phyloP scores from a whole-genome alignment of 1,140 invertebrate genomes.

The Drosophila ogumai region DNA sequence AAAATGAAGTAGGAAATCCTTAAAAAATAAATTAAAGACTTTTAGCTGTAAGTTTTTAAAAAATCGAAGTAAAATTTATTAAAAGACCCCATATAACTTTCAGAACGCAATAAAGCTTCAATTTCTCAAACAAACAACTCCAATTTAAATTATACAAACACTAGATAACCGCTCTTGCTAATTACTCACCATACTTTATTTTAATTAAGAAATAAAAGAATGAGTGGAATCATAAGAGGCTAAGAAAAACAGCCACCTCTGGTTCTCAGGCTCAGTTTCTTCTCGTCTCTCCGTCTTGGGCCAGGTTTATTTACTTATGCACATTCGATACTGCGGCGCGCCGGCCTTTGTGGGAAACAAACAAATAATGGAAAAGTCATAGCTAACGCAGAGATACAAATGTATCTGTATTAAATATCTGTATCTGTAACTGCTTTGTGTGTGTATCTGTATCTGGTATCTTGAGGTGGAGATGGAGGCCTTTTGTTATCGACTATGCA shows the following conservation, averaged over 20 bases:
- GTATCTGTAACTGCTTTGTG: conserved; percentile 5
- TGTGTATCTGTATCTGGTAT: conserved; percentile 29
- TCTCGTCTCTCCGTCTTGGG: neutral
- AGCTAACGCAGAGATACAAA: conserved; percentile 22
- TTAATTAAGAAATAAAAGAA: neutral
- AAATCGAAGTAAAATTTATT: too few species aligned
- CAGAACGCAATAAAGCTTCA: neutral
- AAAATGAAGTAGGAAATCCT: too few species aligned
- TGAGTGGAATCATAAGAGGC: neutral
- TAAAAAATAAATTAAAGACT: too few species aligned
- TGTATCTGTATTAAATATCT: conserved; percentile 24
- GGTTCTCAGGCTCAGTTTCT: neutral
- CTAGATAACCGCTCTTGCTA: neutral
- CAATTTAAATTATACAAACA: conserved; percentile 1
- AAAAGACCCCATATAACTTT: too few species aligned
- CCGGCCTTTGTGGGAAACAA: conserved; percentile 16
- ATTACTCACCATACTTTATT: neutral
- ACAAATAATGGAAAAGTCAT: conserved; percentile 27
- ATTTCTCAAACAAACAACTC: neutral
- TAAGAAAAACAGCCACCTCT: neutral
- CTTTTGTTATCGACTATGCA: conserved; percentile 41
- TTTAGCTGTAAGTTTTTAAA: too few species aligned
- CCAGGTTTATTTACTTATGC: conserved; percentile 43
- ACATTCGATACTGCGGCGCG: conserved; percentile 29
- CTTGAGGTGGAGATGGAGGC: neutral